Conservation (phyloP, 2,888 invertebrate genomes). For the Operophtera brumata region DNA sequence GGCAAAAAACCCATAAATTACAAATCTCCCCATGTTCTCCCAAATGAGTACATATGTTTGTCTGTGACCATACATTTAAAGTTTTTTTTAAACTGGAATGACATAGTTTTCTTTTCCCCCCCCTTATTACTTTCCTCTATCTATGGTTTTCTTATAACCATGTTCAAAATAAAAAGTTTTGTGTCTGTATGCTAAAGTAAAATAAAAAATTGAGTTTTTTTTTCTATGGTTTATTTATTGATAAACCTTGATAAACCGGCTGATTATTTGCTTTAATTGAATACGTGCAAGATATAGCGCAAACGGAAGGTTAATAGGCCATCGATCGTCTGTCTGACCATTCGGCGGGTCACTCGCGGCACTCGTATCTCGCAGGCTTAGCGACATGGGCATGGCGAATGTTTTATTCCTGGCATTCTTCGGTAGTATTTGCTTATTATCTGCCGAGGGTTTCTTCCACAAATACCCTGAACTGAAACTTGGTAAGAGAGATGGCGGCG, state of each 20-base stretch:
- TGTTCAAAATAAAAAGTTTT: too few species aligned
- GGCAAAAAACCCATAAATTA: too few species aligned
- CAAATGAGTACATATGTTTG: too few species aligned
- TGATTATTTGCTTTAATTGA: not conserved
- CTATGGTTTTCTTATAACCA: too few species aligned
- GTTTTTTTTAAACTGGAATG: too few species aligned
- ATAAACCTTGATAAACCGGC: not conserved
- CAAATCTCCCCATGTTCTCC: too few species aligned
- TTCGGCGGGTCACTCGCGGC: not conserved
- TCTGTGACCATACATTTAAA: too few species aligned
- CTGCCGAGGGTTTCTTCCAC: slow-evolving; percentile 54
- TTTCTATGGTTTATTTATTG: not conserved
- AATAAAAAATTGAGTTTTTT: too few species aligned
- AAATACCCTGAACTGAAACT: slow-evolving; percentile 60
- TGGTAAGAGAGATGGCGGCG: slow-evolving; percentile 54
- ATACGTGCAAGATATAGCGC: slow-evolving; percentile 24
- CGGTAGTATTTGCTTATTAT: slow-evolving; percentile 44
- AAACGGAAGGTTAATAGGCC: slow-evolving; percentile 19
- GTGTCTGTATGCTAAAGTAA: too few species aligned
- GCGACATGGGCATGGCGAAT: slow-evolving; percentile 56
- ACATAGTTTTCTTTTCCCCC: too few species aligned
- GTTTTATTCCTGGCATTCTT: slow-evolving; percentile 31
- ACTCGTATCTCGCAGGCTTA: slow-evolving; percentile 7
- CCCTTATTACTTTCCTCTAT: too few species aligned
- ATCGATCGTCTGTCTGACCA: slow-evolving; percentile 1